phyloP scores from a whole-genome alignment of 2,113 vertebrate species.

The Crotalus horridus region DNA sequence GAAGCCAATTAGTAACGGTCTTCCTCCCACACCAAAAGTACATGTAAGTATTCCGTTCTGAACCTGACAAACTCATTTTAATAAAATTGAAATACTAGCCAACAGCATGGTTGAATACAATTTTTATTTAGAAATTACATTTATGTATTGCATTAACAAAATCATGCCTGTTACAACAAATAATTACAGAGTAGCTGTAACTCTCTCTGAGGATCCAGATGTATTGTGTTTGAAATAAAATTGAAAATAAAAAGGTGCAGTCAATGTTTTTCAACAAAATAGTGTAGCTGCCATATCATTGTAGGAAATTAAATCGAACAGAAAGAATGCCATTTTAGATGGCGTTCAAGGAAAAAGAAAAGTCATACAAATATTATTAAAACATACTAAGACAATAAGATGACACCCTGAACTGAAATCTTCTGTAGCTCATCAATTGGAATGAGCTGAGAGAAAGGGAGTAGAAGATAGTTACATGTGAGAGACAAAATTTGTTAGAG shows the following conservation, averaged over 20 bases:
- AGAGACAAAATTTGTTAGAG: neutral
- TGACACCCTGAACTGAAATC: neutral
- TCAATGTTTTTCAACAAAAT: neutral
- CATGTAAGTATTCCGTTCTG: constrained; percentile 82
- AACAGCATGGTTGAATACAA: constrained; percentile 3
- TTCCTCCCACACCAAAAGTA: constrained; percentile 97
- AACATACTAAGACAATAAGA: neutral
- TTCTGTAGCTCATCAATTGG: neutral
- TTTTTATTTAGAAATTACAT: neutral
- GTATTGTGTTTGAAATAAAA: neutral
- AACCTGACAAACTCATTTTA: constrained; percentile 20
- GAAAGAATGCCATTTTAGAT: neutral
- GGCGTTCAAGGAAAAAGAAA: neutral
- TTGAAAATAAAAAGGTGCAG: neutral
- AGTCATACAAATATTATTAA: neutral
- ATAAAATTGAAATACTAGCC: constrained; percentile 6
- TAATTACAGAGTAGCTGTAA: neutral
- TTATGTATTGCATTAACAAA: neutral
- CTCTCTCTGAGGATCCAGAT: neutral
- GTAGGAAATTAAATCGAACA: neutral
- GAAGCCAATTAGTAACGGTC: constrained; percentile 94
- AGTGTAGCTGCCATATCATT: neutral
- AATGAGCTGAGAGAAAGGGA: neutral
- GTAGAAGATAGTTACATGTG: neutral
- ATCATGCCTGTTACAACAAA: neutral